Evolutionary conservation across 2,888 invertebrate genomes (phyloP).

Genomic region (Eupeodes latifasciatus): DNA sequence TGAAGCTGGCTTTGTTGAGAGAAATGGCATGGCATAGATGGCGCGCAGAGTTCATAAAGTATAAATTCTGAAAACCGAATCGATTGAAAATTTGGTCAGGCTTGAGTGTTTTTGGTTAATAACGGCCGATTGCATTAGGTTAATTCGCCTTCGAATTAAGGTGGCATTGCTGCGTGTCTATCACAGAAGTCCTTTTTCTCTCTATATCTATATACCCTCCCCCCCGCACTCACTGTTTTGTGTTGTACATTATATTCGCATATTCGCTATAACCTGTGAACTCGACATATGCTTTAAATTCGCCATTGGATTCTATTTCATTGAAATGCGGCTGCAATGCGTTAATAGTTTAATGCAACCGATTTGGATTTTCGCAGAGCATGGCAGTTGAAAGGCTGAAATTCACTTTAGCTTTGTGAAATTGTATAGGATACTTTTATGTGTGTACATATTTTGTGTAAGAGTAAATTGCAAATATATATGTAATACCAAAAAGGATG

Average conservation of each 20-base stretch:
- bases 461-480: conserved; percentile 18
- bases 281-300: conserved; percentile 45
- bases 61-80: conserved; percentile 76
- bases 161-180: conserved; percentile 20
- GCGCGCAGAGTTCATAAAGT: conserved; percentile 62
- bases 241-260: not conserved
- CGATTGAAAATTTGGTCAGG: conserved; percentile 78
- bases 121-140: conserved; percentile 77
- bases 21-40: not conserved
- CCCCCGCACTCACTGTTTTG: no score
- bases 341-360: conserved; percentile 70
- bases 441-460: conserved; percentile 9
- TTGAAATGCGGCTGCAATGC: conserved; percentile 57
- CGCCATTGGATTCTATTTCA: conserved; percentile 57
- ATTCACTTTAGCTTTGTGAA: conserved; percentile 53
- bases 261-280: conserved; percentile 40
- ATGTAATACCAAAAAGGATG: conserved; percentile 11
- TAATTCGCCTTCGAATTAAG: conserved; percentile 73
- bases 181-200: not conserved
- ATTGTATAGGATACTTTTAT: conserved; percentile 20
- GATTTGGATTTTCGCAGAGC: conserved; percentile 51
- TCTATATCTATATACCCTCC: no score
- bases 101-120: conserved; percentile 79
- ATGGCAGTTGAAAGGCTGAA: conserved; percentile 49
- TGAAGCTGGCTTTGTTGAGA: conserved; percentile 34